These are phyloP conservation scores for Glyphotaelius pellucidus DNA, from an alignment of 2,888 invertebrate species.

Conservation along the genomic window DNA sequence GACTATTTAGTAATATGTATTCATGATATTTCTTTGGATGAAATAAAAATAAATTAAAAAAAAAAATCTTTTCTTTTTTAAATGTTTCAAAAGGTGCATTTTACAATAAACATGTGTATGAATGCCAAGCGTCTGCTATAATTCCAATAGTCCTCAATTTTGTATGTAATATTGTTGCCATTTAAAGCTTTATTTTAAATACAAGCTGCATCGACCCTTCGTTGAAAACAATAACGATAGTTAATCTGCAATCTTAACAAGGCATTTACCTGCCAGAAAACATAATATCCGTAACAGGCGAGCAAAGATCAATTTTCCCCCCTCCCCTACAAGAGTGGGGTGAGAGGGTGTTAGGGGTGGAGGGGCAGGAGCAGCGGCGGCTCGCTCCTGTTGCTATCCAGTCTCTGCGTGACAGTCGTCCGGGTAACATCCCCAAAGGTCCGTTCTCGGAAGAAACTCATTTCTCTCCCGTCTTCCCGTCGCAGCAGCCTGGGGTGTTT, in stretches of 20 bases:
- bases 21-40: no score
- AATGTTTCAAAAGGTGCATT: background rate
- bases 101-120: background rate
- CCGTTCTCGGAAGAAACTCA: slow-evolving; percentile 34
- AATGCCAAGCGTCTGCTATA: background rate
- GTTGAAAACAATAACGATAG: background rate
- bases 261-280: slow-evolving; percentile 36
- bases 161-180: background rate
- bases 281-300: slow-evolving; percentile 1
- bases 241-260: slow-evolving; percentile 8
- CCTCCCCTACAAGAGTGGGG: background rate
- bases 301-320: slow-evolving; percentile 48
- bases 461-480: slow-evolving; percentile 12
- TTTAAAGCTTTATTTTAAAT: background rate
- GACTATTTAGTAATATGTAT: no score
- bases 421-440: slow-evolving; percentile 62
- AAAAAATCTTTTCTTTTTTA: background rate
- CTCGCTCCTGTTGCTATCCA: slow-evolving; percentile 63
- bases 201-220: background rate
- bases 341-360: background rate
- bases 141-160: background rate
- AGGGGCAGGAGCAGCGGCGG: slow-evolving; percentile 69
- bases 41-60: no score
- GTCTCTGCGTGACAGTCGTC: slow-evolving; percentile 67
- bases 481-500: slow-evolving; percentile 70